Base-by-base conservation (phyloP, 1,140 invertebrate species). In the Pinna nobilis region DNA sequence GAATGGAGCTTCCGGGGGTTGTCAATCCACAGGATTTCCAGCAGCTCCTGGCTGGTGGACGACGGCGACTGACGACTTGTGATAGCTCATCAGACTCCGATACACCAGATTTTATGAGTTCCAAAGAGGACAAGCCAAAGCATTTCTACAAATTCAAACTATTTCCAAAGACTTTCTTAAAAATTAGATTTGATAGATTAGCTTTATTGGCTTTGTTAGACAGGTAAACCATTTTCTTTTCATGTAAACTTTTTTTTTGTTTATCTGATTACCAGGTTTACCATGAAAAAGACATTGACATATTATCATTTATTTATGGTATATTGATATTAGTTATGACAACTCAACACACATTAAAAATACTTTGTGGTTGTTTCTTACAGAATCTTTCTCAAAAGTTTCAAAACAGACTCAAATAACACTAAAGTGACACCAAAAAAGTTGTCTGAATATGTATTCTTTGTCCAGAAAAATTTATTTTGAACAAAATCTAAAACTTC, bases 141-240 rank as follows among this genome's bases (percentile, higher is more conserved):
- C 94, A 94, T 80, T 97, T 95, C 89, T 97, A 97, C 87, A 96
- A 95, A 82, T 94, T 96, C 83, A 93, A 93, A 85, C 87, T 96
- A 23, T 92, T 94, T 5, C 94, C 93, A 71, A 93, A 93, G 80
- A 79, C 78, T 47, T 86, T 81, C 74, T 50, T 92, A 0, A 91
- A 91, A 78, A 87, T 98, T 2, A 93, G 94, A 33, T 96, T 99
- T 91, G 97, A 99, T 90, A 92, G 98, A 53, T 90, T 99, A 50
- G 94, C 96, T 72, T 89, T 99, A 13, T 91, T 98, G 84, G 96
- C 97, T 0, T 89, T 99, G 0, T 92, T 99, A 67, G 98, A 99
- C 89, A 92, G 90, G 89, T 90, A 80, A 76, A 73, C 28, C 0
- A 9, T 20, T 41, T 51, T 7, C 11, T 15, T 37, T 59, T 51